A percentile compares a stretch with the other conserved stretches of the same genome.
Evolutionary conservation across 2,888 invertebrate genomes (phyloP).

Genomic region (Drosophila subquinaria): DNA sequence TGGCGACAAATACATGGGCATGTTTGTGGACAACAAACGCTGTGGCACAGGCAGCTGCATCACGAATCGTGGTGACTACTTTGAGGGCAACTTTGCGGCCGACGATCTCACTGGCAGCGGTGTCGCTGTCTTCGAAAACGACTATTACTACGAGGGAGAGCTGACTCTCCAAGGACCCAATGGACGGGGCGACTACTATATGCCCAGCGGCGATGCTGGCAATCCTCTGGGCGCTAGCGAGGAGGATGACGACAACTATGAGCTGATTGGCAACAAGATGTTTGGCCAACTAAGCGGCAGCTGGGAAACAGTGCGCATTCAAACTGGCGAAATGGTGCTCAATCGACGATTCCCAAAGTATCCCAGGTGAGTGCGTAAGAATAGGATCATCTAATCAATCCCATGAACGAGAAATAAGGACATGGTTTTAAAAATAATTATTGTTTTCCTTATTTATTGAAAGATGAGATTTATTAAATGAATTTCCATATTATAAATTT

Average conservation of each 20-base stretch:
- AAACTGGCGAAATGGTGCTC: conserved; percentile 89
- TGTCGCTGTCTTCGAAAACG: conserved; percentile 94
- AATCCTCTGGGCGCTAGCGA: conserved; percentile 30
- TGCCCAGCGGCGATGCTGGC: conserved; percentile 90
- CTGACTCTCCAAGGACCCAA: conserved; percentile 92
- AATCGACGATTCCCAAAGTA: conserved; percentile 88
- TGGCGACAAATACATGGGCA: conserved; percentile 96
- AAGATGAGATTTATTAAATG: no score
- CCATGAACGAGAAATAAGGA: no score
- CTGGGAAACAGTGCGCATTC: conserved; percentile 87
- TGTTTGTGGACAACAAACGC: conserved; percentile 93
- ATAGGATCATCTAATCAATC: no score
- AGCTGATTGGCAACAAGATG: conserved; percentile 83
- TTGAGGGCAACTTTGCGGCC: conserved; percentile 94
- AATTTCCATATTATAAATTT: no score
- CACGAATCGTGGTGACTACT: conserved; percentile 95
- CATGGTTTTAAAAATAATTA: no score
- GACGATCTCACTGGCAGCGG: conserved; percentile 93
- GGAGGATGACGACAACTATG: conserved; percentile 61
- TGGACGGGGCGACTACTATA: conserved; percentile 92
- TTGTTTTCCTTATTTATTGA: no score
- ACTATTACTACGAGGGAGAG: conserved; percentile 95
- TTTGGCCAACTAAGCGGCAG: conserved; percentile 83
- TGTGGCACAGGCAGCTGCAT: conserved; percentile 94
- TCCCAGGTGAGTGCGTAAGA: conserved; percentile 86